Evolutionary conservation across 2,797 vertebrate species (phyloP).

Genomic region (Mus spretus): DNA sequence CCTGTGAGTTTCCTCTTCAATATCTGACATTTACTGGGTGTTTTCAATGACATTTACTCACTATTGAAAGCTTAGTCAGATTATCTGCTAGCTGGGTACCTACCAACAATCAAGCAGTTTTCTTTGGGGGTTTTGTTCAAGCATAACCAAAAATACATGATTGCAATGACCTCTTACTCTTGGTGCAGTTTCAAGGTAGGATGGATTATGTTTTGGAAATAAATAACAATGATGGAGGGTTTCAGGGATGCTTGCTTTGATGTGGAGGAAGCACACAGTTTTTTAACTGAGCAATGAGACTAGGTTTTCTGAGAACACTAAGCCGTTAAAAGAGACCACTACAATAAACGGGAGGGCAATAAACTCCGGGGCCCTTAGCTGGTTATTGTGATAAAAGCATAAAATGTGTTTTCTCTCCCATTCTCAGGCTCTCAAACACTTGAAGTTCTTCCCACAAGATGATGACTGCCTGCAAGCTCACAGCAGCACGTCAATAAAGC

Average conservation of each 20-base stretch:
- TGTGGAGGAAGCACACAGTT: neutral
- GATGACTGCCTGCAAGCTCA: neutral
- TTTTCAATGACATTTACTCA: neutral
- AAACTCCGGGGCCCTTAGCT: neutral
- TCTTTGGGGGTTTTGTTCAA: neutral
- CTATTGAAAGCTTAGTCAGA: conserved; percentile 23
- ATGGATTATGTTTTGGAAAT: neutral
- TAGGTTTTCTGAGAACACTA: neutral
- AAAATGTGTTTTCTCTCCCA: neutral
- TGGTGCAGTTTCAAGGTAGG: neutral
- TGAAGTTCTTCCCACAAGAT: neutral
- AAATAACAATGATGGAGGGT: neutral
- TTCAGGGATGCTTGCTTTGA: neutral
- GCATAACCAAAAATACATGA: neutral
- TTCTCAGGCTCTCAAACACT: neutral
- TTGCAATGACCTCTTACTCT: neutral
- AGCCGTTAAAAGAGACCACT: neutral
- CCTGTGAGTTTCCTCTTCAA: neutral
- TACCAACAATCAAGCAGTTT: neutral
- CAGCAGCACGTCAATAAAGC: neutral
- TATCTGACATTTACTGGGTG: neutral
- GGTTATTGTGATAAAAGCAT: neutral
- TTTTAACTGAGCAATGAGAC: neutral
- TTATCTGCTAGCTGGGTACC: neutral
- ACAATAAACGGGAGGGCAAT: neutral